Evolutionary conservation across 2,113 vertebrate species (phyloP).

Genomic region (Misgurnus mizolepis): DNA sequence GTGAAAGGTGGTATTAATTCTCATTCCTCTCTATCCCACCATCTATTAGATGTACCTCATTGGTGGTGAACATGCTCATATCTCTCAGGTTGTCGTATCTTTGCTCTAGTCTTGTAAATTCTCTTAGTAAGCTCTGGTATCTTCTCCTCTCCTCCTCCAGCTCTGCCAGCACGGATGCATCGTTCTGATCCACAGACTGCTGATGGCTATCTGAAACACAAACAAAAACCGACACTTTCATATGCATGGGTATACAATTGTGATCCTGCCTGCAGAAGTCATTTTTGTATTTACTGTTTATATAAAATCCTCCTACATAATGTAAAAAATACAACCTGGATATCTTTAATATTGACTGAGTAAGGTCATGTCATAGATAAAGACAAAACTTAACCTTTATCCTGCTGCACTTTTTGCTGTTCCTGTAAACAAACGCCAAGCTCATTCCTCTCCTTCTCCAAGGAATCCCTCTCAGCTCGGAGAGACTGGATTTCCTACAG

Average conservation of each 20-base stretch:
- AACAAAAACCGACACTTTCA: constrained; percentile 21
- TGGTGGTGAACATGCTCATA: constrained; percentile 68
- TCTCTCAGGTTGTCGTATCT: constrained; percentile 76
- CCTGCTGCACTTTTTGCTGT: constrained; percentile 64
- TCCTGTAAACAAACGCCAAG: constrained; percentile 61
- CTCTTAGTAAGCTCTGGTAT: constrained; percentile 76
- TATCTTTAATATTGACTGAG: no score
- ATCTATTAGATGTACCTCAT: constrained; percentile 64
- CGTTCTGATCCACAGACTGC: constrained; percentile 49
- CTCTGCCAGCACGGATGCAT: constrained; percentile 62
- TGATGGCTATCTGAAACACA: constrained; percentile 59
- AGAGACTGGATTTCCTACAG: constrained; percentile 66
- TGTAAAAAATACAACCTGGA: no score
- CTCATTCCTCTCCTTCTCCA: constrained; percentile 62
- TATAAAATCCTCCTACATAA: no score
- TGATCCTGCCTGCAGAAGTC: no score
- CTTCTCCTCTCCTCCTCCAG: constrained; percentile 76
- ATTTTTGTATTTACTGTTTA: no score
- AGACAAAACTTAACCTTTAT: constrained; percentile 48
- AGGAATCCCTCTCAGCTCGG: constrained; percentile 61
- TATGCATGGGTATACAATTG: not conserved
- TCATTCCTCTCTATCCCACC: not conserved
- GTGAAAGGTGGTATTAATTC: not conserved
- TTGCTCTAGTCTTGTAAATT: constrained; percentile 78
- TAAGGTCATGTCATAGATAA: no score